A percentile compares a stretch with the other conserved stretches of the same genome.
Evolutionary conservation across 2,888 invertebrate genomes (phyloP).

Genomic region (Dichetophora obliterata): DNA sequence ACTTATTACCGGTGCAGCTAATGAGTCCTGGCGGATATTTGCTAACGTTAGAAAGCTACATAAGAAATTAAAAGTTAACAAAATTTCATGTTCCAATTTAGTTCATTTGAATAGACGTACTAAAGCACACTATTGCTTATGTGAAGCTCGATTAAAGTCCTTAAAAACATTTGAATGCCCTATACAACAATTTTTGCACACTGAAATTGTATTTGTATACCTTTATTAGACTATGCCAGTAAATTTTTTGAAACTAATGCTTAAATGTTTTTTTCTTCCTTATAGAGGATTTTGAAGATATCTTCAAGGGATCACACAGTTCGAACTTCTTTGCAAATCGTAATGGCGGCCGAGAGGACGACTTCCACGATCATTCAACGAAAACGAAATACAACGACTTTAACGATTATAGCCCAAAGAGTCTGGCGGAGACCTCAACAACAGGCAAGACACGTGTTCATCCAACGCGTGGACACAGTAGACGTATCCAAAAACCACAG

Average conservation of each 20-base stretch:
- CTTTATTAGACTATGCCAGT: too few relatives aligned
- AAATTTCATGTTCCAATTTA: too few relatives aligned
- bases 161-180: too few relatives aligned
- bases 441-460: conserved; percentile 55
- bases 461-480: conserved; percentile 53
- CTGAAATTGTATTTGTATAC: too few relatives aligned
- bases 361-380: conserved; percentile 70
- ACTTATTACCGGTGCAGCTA: too few relatives aligned
- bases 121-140: too few relatives aligned
- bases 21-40: too few relatives aligned
- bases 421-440: conserved; percentile 52
- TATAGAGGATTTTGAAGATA: conserved; percentile 72
- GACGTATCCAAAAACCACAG: conserved; percentile 48
- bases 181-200: too few relatives aligned
- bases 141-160: too few relatives aligned
- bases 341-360: conserved; percentile 74
- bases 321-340: conserved; percentile 82
- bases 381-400: conserved; percentile 67
- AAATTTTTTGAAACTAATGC: not conserved
- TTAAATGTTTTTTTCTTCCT: not conserved
- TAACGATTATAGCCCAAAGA: conserved; percentile 62
- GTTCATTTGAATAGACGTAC: too few relatives aligned
- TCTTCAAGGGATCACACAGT: conserved; percentile 79
- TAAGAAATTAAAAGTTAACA: too few relatives aligned
- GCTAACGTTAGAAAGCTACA: too few relatives aligned